Conservation (phyloP, 1,140 invertebrate genomes). For the Drosophila orosa region DNA sequence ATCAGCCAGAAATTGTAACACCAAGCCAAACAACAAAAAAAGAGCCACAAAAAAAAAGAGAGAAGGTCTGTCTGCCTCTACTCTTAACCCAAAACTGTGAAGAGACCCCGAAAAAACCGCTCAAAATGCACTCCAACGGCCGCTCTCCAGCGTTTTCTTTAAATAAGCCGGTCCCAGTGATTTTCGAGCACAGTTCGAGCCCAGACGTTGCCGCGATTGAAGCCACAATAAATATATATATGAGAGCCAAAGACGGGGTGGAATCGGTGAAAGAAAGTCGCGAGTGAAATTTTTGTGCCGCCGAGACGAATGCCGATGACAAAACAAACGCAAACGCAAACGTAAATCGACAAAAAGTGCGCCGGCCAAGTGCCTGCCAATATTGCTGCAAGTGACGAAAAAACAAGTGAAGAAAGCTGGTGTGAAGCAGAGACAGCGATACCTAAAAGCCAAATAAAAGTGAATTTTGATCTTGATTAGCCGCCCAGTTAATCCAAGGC, state of each 20-base stretch:
- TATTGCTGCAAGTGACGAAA: slow-evolving; percentile 51
- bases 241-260: slow-evolving; percentile 15
- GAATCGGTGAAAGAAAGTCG: slow-evolving; percentile 71
- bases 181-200: slow-evolving; percentile 74
- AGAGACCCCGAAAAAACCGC: slow-evolving; percentile 17
- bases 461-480: slow-evolving; percentile 64
- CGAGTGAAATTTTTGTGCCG: slow-evolving; percentile 67
- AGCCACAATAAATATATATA: slow-evolving; percentile 19
- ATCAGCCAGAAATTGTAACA: slow-evolving; percentile 48
- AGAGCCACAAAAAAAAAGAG: slow-evolving; percentile 30
- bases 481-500: slow-evolving; percentile 52
- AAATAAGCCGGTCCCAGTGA: slow-evolving; percentile 61
- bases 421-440: slow-evolving; percentile 18
- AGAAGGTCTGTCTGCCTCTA: neutral
- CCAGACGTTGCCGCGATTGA: slow-evolving; percentile 69
- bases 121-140: slow-evolving; percentile 33
- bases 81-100: slow-evolving; percentile 65
- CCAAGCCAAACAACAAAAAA: slow-evolving; percentile 9
- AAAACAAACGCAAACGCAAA: slow-evolving; percentile 55
- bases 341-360: slow-evolving; percentile 33
- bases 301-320: slow-evolving; percentile 50
- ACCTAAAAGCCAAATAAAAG: slow-evolving; percentile 32
- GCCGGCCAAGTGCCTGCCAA: slow-evolving; percentile 54
- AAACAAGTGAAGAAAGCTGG: slow-evolving; percentile 63
- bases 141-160: slow-evolving; percentile 68